phyloP scores from a whole-genome alignment of 2,113 vertebrate species.

The Malurus elegans region DNA sequence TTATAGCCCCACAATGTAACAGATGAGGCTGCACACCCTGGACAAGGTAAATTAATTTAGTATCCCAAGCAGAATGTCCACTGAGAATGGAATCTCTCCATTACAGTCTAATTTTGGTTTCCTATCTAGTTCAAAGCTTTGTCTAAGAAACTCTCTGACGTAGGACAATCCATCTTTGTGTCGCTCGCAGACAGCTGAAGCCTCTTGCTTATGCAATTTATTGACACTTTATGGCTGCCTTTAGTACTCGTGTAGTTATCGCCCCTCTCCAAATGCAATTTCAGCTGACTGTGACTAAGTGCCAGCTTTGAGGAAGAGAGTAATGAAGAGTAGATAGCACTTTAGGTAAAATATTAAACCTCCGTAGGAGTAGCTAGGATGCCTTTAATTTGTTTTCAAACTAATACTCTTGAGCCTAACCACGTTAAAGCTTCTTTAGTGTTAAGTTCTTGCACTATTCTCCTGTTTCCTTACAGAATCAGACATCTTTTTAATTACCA shows the following conservation, averaged over 20 bases:
- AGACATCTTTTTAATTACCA: slow-evolving; percentile 58
- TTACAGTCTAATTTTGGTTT: slow-evolving; percentile 73
- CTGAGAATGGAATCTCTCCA: slow-evolving; percentile 73
- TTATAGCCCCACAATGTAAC: slow-evolving; percentile 66
- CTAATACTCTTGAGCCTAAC: slow-evolving; percentile 52
- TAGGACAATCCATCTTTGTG: slow-evolving; percentile 77
- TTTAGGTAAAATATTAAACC: slow-evolving; percentile 59
- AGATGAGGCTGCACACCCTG: slow-evolving; percentile 66
- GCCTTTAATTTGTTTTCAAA: slow-evolving; percentile 64
- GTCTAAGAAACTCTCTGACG: slow-evolving; percentile 71
- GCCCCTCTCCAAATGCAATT: slow-evolving; percentile 75
- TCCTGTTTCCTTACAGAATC: slow-evolving; percentile 24
- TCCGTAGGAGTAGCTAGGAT: slow-evolving; percentile 29
- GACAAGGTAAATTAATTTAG: slow-evolving; percentile 78
- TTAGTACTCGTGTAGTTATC: slow-evolving; percentile 77
- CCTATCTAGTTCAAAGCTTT: slow-evolving; percentile 76
- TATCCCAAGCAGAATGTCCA: slow-evolving; percentile 60
- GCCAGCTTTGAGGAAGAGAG: slow-evolving; percentile 55
- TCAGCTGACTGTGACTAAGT: slow-evolving; percentile 73
- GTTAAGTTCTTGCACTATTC: slow-evolving; percentile 26
- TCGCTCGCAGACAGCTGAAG: slow-evolving; percentile 69
- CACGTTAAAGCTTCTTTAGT: slow-evolving; percentile 43
- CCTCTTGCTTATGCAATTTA: slow-evolving; percentile 74
- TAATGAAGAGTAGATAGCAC: slow-evolving; percentile 57
- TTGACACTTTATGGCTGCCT: slow-evolving; percentile 76